phyloP scores from a whole-genome alignment of 2,888 invertebrate genomes.

The Synergus umbraculus region DNA sequence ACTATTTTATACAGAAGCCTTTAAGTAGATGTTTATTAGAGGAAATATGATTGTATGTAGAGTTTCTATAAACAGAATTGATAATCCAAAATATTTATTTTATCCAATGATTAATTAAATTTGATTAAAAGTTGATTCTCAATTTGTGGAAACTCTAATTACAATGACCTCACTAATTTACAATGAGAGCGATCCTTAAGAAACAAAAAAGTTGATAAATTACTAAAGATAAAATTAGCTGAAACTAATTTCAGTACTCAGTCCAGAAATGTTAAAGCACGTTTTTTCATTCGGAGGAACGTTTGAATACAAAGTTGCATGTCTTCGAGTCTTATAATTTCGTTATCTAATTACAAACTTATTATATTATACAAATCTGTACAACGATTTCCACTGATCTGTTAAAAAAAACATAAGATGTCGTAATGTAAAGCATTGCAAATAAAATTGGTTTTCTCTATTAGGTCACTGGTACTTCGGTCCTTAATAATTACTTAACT shows the following conservation, averaged over 20 bases:
- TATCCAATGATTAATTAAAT: not conserved
- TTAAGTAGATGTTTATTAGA: conserved; percentile 5
- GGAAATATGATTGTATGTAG: not conserved
- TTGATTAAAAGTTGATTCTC: not conserved
- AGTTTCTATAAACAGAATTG: not conserved
- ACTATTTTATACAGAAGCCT: conserved; percentile 7
- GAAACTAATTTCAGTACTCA: conserved; percentile 1
- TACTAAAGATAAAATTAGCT: conserved; percentile 9
- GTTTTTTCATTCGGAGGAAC: not conserved
- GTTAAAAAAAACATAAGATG: conserved; percentile 40
- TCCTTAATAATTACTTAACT: conserved; percentile 57
- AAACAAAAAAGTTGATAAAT: not conserved
- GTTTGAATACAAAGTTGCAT: not conserved
- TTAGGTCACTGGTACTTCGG: conserved; percentile 69
- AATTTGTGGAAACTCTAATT: not conserved
- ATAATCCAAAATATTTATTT: not conserved
- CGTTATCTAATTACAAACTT: conserved; percentile 31
- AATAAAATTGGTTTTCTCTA: conserved; percentile 64
- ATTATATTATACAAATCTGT: conserved; percentile 38
- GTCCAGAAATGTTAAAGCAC: conserved; percentile 1
- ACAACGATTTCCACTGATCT: conserved; percentile 16
- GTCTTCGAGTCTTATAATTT: not conserved
- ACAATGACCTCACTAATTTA: not conserved
- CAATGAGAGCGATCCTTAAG: conserved; percentile 3
- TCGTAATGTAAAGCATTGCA: conserved; percentile 64